Base-by-base conservation (phyloP, 2,113 vertebrate genomes). In the Archilochus colubris region DNA sequence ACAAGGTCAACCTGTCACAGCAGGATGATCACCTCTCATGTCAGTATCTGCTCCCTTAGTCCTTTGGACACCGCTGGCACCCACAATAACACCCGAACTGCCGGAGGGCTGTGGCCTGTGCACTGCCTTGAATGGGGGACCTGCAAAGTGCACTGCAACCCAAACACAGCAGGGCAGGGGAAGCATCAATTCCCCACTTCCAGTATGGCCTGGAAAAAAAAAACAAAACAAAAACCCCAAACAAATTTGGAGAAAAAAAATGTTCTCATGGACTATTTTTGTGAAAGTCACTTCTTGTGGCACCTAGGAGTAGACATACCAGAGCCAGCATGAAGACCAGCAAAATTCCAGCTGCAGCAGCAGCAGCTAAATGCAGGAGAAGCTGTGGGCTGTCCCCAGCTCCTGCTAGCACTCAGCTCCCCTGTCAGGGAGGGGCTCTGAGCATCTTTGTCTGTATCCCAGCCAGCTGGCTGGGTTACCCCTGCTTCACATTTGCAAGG, bases 331-430 rank as follows among this genome's bases (percentile, higher is more conserved):
- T 4, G 1, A 23, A 21, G 25, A 54, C 20, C 30, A 28, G 40
- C 28, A 9, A 4, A 64, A 64, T 31, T 54, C 51, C 57, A 70
- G 57, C n/a, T 58, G 19, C 91, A 51, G 27, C 54, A 57, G 36
- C 7, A 3, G 0, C 2, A 76, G 27, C 18, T 0, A 0, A 54
- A 12, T 1, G 1, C 2, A 1, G 12, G 23, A 43, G 38, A 55
- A 50, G 33, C 1, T 40, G 0, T 0, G 13, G 19, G 51, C 14
- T 0, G 0, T 10, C 36, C 55, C n/a, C 54, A 50, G 48, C 44
- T 25, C 11, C 28, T 1, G 0, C 14, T 31, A 73, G 46, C 53
- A 12, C 28, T 10, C 59, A 1, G 63, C 16, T 57, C 23, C 33
- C 27, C 51, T 3, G 12, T 2, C n/a, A 2, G 0, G 46, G n/a